Percentiles rank a stretch among this genome's conserved stretches.
These are phyloP conservation scores for Psephotus haematonotus DNA, from an alignment of 2,113 vertebrate genomes.

Conservation along the genomic window DNA sequence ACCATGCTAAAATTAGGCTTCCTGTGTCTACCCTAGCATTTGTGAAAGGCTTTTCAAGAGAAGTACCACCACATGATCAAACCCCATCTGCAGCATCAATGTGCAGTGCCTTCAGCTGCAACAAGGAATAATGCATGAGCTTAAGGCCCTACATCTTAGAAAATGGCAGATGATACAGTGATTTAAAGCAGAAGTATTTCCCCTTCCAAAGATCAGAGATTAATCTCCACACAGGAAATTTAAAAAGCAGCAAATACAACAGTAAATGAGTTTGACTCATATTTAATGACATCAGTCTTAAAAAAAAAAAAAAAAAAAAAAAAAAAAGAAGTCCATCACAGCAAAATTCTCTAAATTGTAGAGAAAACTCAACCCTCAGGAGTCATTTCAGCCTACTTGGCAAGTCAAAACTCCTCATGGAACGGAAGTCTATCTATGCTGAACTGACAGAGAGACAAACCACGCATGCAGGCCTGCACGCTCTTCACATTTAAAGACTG, in stretches of 20 bases:
- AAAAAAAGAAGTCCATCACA: not conserved
- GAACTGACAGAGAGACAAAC: not conserved
- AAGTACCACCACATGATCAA: not conserved
- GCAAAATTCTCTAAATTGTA: not conserved
- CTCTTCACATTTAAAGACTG: not conserved
- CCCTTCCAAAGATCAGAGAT: not conserved
- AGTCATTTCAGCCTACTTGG: not conserved
- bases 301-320: not conserved
- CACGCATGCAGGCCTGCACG: not conserved
- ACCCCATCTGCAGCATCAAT: not conserved
- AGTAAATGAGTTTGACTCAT: not conserved
- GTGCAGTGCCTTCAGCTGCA: not conserved
- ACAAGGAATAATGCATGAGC: not conserved
- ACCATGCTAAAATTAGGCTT: not conserved
- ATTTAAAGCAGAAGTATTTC: not conserved
- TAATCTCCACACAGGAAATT: not conserved
- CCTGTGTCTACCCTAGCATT: not conserved
- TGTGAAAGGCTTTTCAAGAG: not conserved
- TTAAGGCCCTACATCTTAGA: not conserved
- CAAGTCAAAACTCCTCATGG: not conserved
- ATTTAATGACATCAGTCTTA: not conserved
- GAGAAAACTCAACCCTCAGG: not conserved
- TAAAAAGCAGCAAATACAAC: not conserved
- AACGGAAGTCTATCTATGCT: not conserved
- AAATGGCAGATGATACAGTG: not conserved